phyloP scores from a whole-genome alignment of 2,113 vertebrate species.

The Bubo bubo region DNA sequence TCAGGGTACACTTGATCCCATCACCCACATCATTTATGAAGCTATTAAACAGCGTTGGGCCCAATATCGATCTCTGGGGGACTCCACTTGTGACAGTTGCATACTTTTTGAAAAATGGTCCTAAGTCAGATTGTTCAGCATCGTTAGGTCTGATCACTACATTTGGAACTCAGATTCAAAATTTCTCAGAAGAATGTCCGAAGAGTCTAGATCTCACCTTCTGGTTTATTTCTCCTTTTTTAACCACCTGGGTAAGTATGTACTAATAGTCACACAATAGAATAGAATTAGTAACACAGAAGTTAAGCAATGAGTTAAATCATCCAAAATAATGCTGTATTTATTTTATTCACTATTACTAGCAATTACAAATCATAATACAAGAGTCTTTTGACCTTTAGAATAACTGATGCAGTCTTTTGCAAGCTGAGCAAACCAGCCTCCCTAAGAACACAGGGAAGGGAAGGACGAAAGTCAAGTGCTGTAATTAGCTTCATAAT shows the following conservation, averaged over 20 bases:
- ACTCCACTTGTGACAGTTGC: too few relatives aligned
- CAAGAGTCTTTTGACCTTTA: slow-evolving; percentile 63
- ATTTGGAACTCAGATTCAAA: not conserved
- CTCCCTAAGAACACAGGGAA: slow-evolving; percentile 42
- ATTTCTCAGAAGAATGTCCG: not conserved
- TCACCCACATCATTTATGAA: too few relatives aligned
- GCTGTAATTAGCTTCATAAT: slow-evolving; percentile 70
- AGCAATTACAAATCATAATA: slow-evolving; percentile 54
- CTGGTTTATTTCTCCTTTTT: not conserved
- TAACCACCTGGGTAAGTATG: not conserved
- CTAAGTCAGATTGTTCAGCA: not conserved
- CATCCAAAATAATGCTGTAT: not conserved
- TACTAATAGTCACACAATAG: not conserved
- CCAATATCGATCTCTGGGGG: too few relatives aligned
- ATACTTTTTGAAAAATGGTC: fast-evolving
- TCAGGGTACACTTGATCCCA: too few relatives aligned
- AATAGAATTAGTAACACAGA: not conserved
- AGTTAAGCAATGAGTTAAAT: not conserved
- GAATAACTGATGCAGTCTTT: slow-evolving; percentile 7
- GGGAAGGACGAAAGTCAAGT: slow-evolving; percentile 59
- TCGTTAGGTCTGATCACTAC: fast-evolving
- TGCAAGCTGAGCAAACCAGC: slow-evolving; percentile 55
- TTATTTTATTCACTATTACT: slow-evolving; percentile 14
- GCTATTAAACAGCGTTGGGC: too few relatives aligned
- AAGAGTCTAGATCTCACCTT: not conserved